Evolutionary conservation across 2,113 vertebrate species (phyloP), one percentile per base, ranked within the genome.

Genomic region (Pycnonotus jocosus): DNA sequence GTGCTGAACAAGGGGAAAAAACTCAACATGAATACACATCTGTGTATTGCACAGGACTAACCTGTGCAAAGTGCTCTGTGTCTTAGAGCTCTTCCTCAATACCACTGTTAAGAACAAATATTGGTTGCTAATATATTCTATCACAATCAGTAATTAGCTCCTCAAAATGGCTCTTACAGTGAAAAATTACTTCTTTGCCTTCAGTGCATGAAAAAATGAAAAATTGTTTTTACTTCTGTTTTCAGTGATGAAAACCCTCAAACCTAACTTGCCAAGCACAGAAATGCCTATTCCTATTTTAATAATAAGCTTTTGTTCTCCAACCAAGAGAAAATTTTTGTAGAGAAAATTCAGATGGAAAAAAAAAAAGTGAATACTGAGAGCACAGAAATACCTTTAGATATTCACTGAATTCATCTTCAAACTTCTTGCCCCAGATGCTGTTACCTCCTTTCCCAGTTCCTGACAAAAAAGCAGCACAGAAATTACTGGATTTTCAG

Each of bases 371-470:
- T 12, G 73, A 30, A 21, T 25, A 65, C 6, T 79, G 47, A 78
- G 12, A 74, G 13, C 51, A 53, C 17, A 57, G 42, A 94, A 85
- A 97, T 97, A 99, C 99, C 98, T 99, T 99, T 28, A 99, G 96
- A 95, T 99, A 99, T 97, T 99, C 99, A 91, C 98, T 99, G 93
- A 98, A 99, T 94, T 99, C 99, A 74, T 99, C 99, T 96, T 99
- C 99, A 97, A 99, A 99, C 78, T 99, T 99, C 91, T 98, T 98
- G 62, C 99, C 99, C 99, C 99, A 99, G 94, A 99, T 99, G 95
- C 99, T 99, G 45, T 97, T 99, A 74, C 99, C 99, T 93, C 99
- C 99, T 98, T 99, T 99, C 42, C 99, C 99, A 7, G 99, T 99
- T 18, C 99, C 99, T 99, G 72, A 19, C 54, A 53, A 76, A 93